Evolutionary conservation across 2,113 vertebrate species (phyloP), one percentile per base, ranked within the genome.

Genomic region (Oncorhynchus kisutch): DNA sequence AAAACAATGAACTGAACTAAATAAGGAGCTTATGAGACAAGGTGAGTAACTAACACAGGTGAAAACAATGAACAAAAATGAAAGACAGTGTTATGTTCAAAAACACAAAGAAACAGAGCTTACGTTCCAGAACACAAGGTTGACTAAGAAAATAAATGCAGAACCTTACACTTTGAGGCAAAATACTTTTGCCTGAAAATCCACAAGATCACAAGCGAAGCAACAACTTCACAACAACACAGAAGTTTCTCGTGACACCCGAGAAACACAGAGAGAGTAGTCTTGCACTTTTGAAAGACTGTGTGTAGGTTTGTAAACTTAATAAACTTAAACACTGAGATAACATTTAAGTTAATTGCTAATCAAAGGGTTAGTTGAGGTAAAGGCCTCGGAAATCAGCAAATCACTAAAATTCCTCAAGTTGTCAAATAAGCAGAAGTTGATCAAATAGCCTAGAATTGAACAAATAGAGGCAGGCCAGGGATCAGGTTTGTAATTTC

Each of bases 401-500:
- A 22, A 54, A 54, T 16, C 51, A 62, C 18, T 3, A 24, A 62
- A 62, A 62, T 62, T 62, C 59, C n/a, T 62, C 59, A 18, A 54
- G 13, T 62, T 16, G 20, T 62, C n/a, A 62, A n/a, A 60, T 22
- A 8, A 60, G 12, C 49, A 54, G n/a, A 22, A 22, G 1, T n/a
- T 9, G 0, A 22, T 68, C 27, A 77, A 65, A 31, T 64, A 24
- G 49, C 16, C 49, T 54, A 5, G 13, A 76, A 67, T 18, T 24
- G 5, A 67, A 60, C 27, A 31, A 65, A 34, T 18, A 27, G 20
- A 34, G 25, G 20, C 29, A 76, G 48, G n/a, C 9, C 12, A 31
- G 20, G 49, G 29, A 70, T 71, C 22, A 18, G 54, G 34, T 70
- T 65, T 20, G 68, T 70, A 1, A 71, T 71, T 71, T 71, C 14